Percentiles rank a stretch among this genome's conserved stretches.
phyloP scores from a whole-genome alignment of 2,888 invertebrate species.

The Marasmarcha lunaedactyla region DNA sequence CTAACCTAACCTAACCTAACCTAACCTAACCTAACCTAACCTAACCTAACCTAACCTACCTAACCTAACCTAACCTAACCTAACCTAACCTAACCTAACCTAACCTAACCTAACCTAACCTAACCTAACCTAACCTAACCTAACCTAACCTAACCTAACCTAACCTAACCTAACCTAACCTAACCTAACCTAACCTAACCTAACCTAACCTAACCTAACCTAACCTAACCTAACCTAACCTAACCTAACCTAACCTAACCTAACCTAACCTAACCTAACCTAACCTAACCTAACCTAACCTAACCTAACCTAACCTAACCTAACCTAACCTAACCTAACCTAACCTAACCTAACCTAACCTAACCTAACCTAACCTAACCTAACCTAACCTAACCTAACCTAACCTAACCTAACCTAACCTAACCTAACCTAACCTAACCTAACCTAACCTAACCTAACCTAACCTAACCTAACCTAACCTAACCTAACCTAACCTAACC shows the following conservation, averaged over 20 bases:
- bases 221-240: constrained; percentile 11
- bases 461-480: constrained; percentile 12
- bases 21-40: constrained; percentile 10
- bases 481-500: constrained; percentile 11
- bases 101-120: constrained; percentile 11
- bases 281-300: constrained; percentile 11
- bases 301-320: constrained; percentile 6
- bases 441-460: constrained; percentile 12
- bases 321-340: constrained; percentile 7
- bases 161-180: constrained; percentile 11
- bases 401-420: constrained; percentile 4
- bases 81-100: constrained; percentile 10
- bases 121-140: constrained; percentile 11
- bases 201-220: constrained; percentile 11
- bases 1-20: constrained; percentile 10
- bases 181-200: constrained; percentile 11
- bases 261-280: constrained; percentile 11
- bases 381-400: constrained; percentile 5
- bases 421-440: constrained; percentile 12
- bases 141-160: constrained; percentile 11
- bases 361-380: constrained; percentile 7
- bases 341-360: constrained; percentile 6
- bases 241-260: constrained; percentile 11
- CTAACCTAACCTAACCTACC: constrained; percentile 10
- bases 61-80: constrained; percentile 11